phyloP scores from a whole-genome alignment of 2,888 invertebrate species.

The Chloroclysta siterata region DNA sequence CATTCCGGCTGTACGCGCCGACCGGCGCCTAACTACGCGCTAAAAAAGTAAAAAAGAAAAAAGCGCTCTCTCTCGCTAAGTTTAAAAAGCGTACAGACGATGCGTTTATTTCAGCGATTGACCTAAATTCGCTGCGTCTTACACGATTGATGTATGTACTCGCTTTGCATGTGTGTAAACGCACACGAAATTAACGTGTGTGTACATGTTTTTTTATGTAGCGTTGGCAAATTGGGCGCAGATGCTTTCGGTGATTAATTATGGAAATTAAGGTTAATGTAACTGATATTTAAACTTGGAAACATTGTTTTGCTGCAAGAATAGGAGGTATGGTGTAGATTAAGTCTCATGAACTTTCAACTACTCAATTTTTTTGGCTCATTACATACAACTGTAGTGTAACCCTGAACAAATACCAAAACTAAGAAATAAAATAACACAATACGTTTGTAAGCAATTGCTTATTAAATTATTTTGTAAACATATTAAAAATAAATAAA shows the following conservation, averaged over 20 bases:
- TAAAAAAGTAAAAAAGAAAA: conserved; percentile 51
- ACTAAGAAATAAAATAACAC: background rate
- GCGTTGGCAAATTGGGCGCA: conserved; percentile 36
- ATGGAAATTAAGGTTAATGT: conserved; percentile 29
- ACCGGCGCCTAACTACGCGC: conserved; percentile 53
- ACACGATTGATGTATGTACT: conserved; percentile 50
- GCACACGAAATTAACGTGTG: conserved; percentile 48
- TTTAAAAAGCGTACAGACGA: conserved; percentile 46
- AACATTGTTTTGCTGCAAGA: conserved; percentile 23
- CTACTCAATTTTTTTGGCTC: background rate
- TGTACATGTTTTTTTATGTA: conserved; percentile 52
- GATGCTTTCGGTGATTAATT: conserved; percentile 33
- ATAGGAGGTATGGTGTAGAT: conserved; percentile 8
- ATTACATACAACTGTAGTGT: background rate
- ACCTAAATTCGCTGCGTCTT: conserved; percentile 73
- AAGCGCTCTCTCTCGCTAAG: conserved; percentile 51
- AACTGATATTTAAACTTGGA: conserved; percentile 20
- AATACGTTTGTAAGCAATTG: background rate
- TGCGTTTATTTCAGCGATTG: conserved; percentile 78
- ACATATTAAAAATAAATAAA: conserved; percentile 9
- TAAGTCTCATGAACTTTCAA: conserved; percentile 2
- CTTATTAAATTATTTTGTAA: background rate
- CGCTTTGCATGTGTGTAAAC: conserved; percentile 49
- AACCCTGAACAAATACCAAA: background rate
- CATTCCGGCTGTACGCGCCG: conserved; percentile 35